Evolutionary conservation across 2,888 invertebrate genomes (phyloP).

Genomic region (Drosophila parthenogenetica): DNA sequence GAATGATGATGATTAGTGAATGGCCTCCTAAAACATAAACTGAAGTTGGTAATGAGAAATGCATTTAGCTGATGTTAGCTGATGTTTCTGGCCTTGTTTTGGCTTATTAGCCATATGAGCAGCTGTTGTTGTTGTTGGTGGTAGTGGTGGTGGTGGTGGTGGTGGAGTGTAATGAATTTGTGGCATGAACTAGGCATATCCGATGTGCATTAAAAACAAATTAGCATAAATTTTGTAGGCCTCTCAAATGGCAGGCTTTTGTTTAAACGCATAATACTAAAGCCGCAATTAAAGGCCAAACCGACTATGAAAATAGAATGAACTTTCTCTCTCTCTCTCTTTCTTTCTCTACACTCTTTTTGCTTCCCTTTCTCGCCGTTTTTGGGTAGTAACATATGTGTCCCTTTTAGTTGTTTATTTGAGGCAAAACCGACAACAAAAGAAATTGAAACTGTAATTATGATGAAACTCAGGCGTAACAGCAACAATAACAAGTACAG

Average conservation of each 20-base stretch:
- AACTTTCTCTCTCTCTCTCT: not conserved
- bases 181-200: conserved; percentile 5
- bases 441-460: conserved; percentile 71
- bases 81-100: conserved; percentile 11
- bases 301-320: conserved; percentile 27
- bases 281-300: conserved; percentile 32
- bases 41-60: conserved; percentile 12
- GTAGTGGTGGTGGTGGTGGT: not conserved
- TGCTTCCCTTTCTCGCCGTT: not conserved
- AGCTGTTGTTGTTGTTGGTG: conserved; percentile 11
- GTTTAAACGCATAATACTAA: conserved; percentile 54
- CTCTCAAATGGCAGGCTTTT: conserved; percentile 36
- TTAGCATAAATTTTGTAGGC: conserved; percentile 57
- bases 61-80: conserved; percentile 18
- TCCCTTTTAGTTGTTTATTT: conserved; percentile 23
- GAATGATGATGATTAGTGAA: conserved; percentile 31
- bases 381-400: conserved; percentile 34
- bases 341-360: not conserved
- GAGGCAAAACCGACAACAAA: conserved; percentile 45
- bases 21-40: conserved; percentile 5
- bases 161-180: conserved; percentile 10
- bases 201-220: conserved; percentile 67
- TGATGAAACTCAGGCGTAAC: conserved; percentile 47
- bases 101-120: conserved; percentile 21
- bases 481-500: conserved; percentile 30